Percentiles rank a stretch among this genome's conserved stretches.
Evolutionary conservation across 2,888 invertebrate genomes (phyloP).

Genomic region (Linnaemya vulpina): DNA sequence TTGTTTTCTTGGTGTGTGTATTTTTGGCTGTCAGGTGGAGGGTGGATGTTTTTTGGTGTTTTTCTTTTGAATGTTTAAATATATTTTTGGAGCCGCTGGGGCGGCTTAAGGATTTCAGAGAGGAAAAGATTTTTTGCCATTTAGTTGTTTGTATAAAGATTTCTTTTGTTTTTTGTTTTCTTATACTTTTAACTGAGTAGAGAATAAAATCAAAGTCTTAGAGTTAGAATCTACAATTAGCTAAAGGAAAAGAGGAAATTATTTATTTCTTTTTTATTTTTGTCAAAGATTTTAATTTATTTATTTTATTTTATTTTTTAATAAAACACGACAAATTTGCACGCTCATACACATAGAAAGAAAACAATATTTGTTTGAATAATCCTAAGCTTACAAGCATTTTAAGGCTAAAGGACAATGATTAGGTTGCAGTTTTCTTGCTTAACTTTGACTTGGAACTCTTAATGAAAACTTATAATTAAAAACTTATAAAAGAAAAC

Average conservation of each 20-base stretch:
- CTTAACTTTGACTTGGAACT: no score
- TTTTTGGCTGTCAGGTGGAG: background rate
- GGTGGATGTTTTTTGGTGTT: slow-evolving; percentile 6
- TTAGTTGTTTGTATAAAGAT: slow-evolving; percentile 65
- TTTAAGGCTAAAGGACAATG: slow-evolving; percentile 42
- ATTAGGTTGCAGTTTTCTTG: background rate
- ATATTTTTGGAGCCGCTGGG: no score
- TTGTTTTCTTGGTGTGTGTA: background rate
- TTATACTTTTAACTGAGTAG: slow-evolving; percentile 37
- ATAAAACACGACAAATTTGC: slow-evolving; percentile 18
- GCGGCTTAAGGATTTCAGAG: slow-evolving; percentile 55
- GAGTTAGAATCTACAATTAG: slow-evolving; percentile 61
- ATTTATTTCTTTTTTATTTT: background rate
- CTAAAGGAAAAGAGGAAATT: slow-evolving; percentile 48
- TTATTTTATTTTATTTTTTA: slow-evolving; percentile 13
- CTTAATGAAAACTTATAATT: background rate
- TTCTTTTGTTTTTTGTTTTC: slow-evolving; percentile 28
- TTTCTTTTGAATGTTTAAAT: background rate
- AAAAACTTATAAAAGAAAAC: background rate
- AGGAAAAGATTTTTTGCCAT: slow-evolving; percentile 73
- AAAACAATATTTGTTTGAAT: slow-evolving; percentile 32
- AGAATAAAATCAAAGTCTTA: slow-evolving; percentile 59
- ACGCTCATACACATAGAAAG: slow-evolving; percentile 20
- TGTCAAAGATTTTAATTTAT: slow-evolving; percentile 4
- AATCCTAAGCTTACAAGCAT: slow-evolving; percentile 43